Conservation (phyloP, 1,140 invertebrate genomes). For the Calephelis nemesis region DNA sequence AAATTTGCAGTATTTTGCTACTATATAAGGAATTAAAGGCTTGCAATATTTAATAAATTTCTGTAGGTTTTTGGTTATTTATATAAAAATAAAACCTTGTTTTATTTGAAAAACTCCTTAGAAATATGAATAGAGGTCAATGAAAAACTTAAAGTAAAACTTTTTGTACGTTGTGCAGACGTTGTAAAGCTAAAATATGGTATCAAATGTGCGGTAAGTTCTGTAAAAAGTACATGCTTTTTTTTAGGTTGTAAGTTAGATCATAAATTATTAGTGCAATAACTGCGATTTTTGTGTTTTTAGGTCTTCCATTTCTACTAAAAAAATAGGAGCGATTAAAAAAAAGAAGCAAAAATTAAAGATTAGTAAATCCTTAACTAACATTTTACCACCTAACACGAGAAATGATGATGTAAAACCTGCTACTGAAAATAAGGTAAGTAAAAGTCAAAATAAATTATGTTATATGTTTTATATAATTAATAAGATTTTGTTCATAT, state of each 20-base stretch:
- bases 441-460: background rate
- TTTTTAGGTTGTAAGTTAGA: background rate
- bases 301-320: background rate
- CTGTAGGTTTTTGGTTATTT: no score
- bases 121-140: no score
- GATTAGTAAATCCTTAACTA: slow-evolving; percentile 7
- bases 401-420: background rate
- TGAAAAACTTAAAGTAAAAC: no score
- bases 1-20: no score
- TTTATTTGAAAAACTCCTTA: no score
- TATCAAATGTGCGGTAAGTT: slow-evolving; percentile 7
- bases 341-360: slow-evolving; percentile 17
- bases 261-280: no score
- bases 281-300: background rate
- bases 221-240: background rate
- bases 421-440: background rate
- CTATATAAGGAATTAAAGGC: no score
- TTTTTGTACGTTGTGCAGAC: no score
- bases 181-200: background rate
- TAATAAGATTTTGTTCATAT: no score
- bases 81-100: no score
- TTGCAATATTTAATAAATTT: no score
- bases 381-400: background rate
- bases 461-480: no score
- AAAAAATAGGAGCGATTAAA: slow-evolving; percentile 21